Conservation (phyloP, 1,140 invertebrate genomes). For the Teleogryllus occipitalis region DNA sequence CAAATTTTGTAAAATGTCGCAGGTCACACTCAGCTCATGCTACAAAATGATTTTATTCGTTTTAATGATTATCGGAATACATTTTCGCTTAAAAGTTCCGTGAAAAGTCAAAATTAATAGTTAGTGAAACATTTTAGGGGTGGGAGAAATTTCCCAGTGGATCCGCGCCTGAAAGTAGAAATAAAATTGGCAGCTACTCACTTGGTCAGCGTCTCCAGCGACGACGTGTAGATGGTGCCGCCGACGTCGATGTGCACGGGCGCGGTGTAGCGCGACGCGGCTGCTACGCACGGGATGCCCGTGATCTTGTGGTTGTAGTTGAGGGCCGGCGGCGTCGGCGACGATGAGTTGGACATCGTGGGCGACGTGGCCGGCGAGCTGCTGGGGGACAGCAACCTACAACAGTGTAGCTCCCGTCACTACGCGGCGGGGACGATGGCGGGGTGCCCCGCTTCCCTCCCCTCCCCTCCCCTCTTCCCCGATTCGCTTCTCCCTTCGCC, state of each 20-base stretch:
- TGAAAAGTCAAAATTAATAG: too few species aligned
- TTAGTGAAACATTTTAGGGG: too few species aligned
- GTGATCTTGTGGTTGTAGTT: slow-evolving; percentile 57
- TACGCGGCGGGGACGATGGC: neutral
- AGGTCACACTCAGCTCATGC: too few species aligned
- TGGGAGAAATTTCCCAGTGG: too few species aligned
- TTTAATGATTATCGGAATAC: too few species aligned
- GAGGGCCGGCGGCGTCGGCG: slow-evolving; percentile 48
- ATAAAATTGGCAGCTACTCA: slow-evolving; percentile 41
- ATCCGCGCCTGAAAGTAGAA: too few species aligned
- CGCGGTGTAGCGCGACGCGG: slow-evolving; percentile 82
- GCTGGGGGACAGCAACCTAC: slow-evolving; percentile 54
- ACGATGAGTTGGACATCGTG: slow-evolving; percentile 56
- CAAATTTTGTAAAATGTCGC: too few species aligned
- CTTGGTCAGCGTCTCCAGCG: slow-evolving; percentile 91
- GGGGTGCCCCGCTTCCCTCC: neutral
- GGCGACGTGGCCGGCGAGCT: slow-evolving; percentile 58
- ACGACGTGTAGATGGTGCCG: slow-evolving; percentile 93
- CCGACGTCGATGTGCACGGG: slow-evolving; percentile 97
- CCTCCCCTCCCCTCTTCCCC: neutral
- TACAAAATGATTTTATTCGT: too few species aligned
- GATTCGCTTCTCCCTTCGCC: neutral
- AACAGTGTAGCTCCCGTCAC: slow-evolving; percentile 22
- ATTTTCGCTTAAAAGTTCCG: too few species aligned
- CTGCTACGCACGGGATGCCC: slow-evolving; percentile 87